A percentile compares a stretch with the other conserved stretches of the same genome.
phyloP scores from a whole-genome alignment of 2,888 invertebrate species.

The Stegophylla sp. region DNA sequence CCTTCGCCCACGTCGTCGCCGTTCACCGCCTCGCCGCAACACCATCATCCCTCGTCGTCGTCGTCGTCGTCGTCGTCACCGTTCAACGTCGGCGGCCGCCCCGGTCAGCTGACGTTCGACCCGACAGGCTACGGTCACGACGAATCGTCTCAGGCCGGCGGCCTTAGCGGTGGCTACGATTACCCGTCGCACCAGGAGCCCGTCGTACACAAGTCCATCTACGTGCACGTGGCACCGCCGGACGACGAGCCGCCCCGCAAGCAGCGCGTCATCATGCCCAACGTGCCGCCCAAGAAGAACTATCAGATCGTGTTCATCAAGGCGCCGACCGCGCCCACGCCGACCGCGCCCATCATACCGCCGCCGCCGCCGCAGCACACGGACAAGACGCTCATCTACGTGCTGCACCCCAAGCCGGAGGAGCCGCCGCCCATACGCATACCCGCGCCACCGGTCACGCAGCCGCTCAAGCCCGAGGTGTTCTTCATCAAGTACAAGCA shows the following conservation, averaged over 20 bases:
- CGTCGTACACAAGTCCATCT: slow-evolving; percentile 62
- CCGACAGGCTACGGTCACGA: slow-evolving; percentile 62
- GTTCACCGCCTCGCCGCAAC: background rate
- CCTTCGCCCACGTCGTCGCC: background rate
- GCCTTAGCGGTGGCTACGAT: slow-evolving; percentile 8
- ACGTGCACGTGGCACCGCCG: slow-evolving; percentile 63
- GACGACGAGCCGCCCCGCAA: slow-evolving; percentile 62
- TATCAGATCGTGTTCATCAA: slow-evolving; percentile 63
- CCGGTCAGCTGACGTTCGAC: slow-evolving; percentile 58
- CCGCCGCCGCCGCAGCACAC: slow-evolving; percentile 62
- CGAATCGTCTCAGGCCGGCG: slow-evolving; percentile 61
- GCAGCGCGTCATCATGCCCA: slow-evolving; percentile 61
- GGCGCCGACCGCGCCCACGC: slow-evolving; percentile 62
- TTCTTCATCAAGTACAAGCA: slow-evolving; percentile 62
- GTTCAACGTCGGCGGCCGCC: slow-evolving; percentile 15
- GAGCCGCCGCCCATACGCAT: slow-evolving; percentile 62
- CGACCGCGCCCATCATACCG: slow-evolving; percentile 62
- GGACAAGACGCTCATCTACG: slow-evolving; percentile 63
- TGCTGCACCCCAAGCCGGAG: slow-evolving; percentile 62
- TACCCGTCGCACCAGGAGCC: slow-evolving; percentile 55
- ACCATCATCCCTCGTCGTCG: background rate
- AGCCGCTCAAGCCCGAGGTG: slow-evolving; percentile 62
- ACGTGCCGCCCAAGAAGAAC: slow-evolving; percentile 62
- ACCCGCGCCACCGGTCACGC: slow-evolving; percentile 62
- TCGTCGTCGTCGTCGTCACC: background rate